Conservation (phyloP, 1,140 invertebrate genomes). For the Bombus superbus region DNA sequence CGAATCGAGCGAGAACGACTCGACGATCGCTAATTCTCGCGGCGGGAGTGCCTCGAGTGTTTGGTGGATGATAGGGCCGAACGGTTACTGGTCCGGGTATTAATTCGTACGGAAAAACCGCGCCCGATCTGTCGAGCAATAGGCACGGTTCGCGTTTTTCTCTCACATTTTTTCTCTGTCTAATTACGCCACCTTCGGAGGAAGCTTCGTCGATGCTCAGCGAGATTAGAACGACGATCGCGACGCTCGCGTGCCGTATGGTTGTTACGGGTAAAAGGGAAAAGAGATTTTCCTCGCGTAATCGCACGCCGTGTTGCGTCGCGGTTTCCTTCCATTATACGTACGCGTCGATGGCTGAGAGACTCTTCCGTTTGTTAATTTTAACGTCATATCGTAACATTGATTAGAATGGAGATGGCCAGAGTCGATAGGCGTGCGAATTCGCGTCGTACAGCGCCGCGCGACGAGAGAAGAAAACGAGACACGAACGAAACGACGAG, state of each 20-base stretch:
- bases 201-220: neutral
- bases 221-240: constrained; percentile 12
- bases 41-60: constrained; percentile 25
- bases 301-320: neutral
- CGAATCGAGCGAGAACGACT: constrained; percentile 29
- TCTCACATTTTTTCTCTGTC: neutral
- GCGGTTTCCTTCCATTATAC: neutral
- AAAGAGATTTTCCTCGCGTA: neutral
- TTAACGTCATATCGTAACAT: too few relatives aligned
- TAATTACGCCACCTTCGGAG: neutral
- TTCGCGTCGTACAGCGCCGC: too few relatives aligned
- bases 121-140: neutral
- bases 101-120: constrained; percentile 21
- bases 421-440: too few relatives aligned
- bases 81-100: constrained; percentile 14
- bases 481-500: too few relatives aligned
- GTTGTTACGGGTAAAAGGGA: neutral
- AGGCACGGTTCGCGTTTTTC: neutral
- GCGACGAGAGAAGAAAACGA: too few relatives aligned
- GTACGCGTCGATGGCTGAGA: neutral
- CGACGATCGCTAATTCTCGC: constrained; percentile 33
- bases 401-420: too few relatives aligned
- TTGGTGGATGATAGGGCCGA: constrained; percentile 11
- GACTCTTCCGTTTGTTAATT: neutral
- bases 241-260: neutral